Evolutionary conservation across 2,888 invertebrate species (phyloP).

Genomic region (Zygothrica quintamaculata): DNA sequence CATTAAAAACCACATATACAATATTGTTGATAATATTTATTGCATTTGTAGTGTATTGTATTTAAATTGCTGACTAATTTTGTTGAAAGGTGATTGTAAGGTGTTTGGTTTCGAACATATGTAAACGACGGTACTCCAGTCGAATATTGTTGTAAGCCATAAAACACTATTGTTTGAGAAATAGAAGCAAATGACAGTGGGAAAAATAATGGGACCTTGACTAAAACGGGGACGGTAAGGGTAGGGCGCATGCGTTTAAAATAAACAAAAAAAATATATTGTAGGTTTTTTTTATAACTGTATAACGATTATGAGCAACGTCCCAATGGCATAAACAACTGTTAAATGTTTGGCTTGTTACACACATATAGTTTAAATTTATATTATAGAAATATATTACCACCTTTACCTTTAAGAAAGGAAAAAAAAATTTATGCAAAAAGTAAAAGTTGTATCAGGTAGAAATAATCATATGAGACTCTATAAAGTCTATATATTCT

Average conservation of each 20-base stretch:
- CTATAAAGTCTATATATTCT: no score
- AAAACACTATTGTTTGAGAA: slow-evolving; percentile 49
- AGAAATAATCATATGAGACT: no score
- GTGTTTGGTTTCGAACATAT: neutral
- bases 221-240: neutral
- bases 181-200: slow-evolving; percentile 22
- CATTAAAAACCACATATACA: no score
- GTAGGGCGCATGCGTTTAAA: slow-evolving; percentile 54
- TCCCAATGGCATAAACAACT: slow-evolving; percentile 79
- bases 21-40: no score
- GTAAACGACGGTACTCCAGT: slow-evolving; percentile 46
- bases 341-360: slow-evolving; percentile 63
- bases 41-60: no score
- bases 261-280: slow-evolving; percentile 49
- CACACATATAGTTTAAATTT: no score
- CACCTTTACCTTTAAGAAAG: no score
- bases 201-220: slow-evolving; percentile 5
- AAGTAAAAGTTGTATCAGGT: no score
- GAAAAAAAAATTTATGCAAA: no score
- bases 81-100: no score
- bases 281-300: slow-evolving; percentile 6
- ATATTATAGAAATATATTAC: no score
- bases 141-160: slow-evolving; percentile 65
- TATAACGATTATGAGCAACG: slow-evolving; percentile 39
- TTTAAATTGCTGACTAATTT: no score